Evolutionary conservation across 2,113 vertebrate genomes (phyloP).

Genomic region (Anthoscopus minutus): DNA sequence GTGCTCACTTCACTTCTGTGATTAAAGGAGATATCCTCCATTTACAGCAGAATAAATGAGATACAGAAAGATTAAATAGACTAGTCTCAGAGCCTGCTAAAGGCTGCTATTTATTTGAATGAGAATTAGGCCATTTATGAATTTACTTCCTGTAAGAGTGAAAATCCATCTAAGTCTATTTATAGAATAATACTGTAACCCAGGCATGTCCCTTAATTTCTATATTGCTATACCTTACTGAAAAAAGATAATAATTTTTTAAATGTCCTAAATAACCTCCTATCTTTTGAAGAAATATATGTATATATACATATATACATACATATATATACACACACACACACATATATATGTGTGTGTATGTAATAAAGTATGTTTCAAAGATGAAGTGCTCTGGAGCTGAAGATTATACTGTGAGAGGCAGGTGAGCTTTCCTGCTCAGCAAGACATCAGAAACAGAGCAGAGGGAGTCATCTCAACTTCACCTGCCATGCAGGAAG

Average conservation of each 20-base stretch:
- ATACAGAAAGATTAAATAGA: neutral
- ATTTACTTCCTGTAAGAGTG: neutral
- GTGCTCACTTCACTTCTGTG: neutral
- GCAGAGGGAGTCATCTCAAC: neutral
- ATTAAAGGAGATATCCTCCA: neutral
- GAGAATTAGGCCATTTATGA: neutral
- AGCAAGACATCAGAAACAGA: neutral
- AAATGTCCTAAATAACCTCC: rapidly evolving
- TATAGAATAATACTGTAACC: neutral
- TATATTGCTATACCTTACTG: neutral
- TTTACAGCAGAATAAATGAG: neutral
- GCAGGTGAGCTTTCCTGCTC: neutral
- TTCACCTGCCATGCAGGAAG: neutral
- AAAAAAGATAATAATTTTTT: neutral
- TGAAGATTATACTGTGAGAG: rapidly evolving
- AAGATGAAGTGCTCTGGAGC: neutral
- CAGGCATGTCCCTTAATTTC: neutral
- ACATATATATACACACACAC: no score
- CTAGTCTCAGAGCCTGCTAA: neutral
- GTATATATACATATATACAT: rapidly evolving
- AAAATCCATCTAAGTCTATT: neutral
- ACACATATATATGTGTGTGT: no score
- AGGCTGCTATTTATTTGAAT: neutral
- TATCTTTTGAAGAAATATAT: neutral
- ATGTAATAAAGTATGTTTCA: neutral